A percentile compares a stretch with the other conserved stretches of the same genome.
These are phyloP conservation scores for Henricia sp. DNA, from an alignment of 53 echinoderm and acorn worm genomes.

Conservation along the genomic window DNA sequence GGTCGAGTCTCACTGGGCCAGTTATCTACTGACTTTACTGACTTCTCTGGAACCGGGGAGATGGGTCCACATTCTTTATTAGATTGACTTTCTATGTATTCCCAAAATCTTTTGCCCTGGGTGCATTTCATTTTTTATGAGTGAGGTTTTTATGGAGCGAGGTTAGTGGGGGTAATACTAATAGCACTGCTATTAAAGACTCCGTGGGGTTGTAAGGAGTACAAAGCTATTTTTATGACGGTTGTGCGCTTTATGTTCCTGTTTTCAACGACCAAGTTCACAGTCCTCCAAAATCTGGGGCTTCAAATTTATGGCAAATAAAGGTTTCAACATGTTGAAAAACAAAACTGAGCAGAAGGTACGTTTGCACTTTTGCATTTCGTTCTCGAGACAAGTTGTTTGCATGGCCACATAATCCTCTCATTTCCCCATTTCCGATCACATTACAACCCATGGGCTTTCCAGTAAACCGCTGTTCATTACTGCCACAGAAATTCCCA, in stretches of 20 bases:
- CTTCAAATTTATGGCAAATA: not conserved
- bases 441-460: too few species aligned
- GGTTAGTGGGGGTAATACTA: not conserved
- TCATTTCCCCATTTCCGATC: too few species aligned
- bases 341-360: too few species aligned
- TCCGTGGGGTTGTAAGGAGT: not conserved
- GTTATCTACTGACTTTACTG: slow-evolving; percentile 35
- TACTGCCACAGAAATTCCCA: too few species aligned
- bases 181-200: not conserved
- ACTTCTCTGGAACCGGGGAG: slow-evolving; percentile 23
- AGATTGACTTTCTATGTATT: slow-evolving; percentile 33
- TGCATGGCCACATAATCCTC: too few species aligned
- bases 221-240: not conserved
- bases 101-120: not conserved
- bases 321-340: too few species aligned
- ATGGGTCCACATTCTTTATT: slow-evolving; percentile 21
- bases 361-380: too few species aligned
- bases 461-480: too few species aligned
- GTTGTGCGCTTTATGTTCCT: slow-evolving; percentile 8
- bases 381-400: too few species aligned
- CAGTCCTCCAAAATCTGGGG: not conserved
- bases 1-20: slow-evolving; percentile 48
- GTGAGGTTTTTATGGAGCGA: slow-evolving; percentile 38
- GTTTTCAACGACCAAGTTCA: not conserved
- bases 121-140: slow-evolving; percentile 26